Evolutionary conservation across 64 coral and sea anemone genomes (phyloP), one percentile per base, ranked within the genome.

Genomic region (Astreopora myriophthalma): DNA sequence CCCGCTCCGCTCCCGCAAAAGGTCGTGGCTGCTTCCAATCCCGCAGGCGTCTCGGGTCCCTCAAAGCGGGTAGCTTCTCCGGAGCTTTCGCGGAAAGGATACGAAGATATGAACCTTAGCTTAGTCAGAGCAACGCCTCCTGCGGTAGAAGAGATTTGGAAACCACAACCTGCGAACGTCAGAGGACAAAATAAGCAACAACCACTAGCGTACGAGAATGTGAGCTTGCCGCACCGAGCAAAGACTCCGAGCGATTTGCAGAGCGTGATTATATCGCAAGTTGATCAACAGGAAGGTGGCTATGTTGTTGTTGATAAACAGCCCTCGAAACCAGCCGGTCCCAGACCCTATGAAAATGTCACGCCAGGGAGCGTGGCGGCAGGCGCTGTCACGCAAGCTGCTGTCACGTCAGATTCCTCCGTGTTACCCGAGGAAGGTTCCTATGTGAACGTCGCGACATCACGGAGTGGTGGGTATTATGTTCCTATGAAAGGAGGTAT

Each of bases 331-430:
- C 66, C 78, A 70, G 10, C 34, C 16, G 70, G 86, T 46, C 13
- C 16, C 29, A 84, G 44, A n/a, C 11, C 52, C 52, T 92, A 92
- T 42, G 90, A 92, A 84, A 92, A 92, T 58, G 90, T 92, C 69
- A 63, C 79, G 79, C 32, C 55, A 64, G 20, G 52, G 11, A 57
- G 52, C 8, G 3, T 36, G 14, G 65, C 52, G n/a, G 31, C 52
- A 25, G 55, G 31, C 4, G 19, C 17, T 14, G 20, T 36, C 52
- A 83, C 52, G 22, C 79, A 44, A 20, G 75, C 9, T 28, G 40
- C 75, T 30, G 23, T 27, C 40, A 78, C 23, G 27, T 48, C 79
- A 39, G 55, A 19, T 64, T 20, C 79, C 16, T 12, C 32, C 32
- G 36, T 32, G 4, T 35, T 57, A 16, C 31, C 70, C 3, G 33